Evolutionary conservation across 2,888 invertebrate species (phyloP).

Genomic region (Craniophora ligustri): DNA sequence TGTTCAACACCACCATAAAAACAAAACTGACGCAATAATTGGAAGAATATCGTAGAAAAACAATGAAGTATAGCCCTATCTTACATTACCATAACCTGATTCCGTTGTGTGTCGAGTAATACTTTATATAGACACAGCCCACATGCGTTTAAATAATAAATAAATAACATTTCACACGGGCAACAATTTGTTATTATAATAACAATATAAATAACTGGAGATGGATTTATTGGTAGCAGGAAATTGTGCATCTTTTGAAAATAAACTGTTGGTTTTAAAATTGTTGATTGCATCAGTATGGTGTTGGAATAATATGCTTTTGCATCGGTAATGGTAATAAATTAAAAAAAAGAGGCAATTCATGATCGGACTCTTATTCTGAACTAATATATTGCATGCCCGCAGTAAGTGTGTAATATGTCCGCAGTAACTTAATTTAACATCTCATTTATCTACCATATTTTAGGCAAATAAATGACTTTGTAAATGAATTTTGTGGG

Average conservation of each 20-base stretch:
- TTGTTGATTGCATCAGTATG: slow-evolving; percentile 35
- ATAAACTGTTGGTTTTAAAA: slow-evolving; percentile 15
- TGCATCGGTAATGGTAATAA: not conserved
- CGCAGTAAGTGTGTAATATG: no score
- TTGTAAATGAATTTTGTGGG: no score
- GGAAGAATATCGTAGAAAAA: slow-evolving; percentile 25
- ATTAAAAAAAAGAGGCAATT: no score
- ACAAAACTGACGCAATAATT: slow-evolving; percentile 24
- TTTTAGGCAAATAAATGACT: no score
- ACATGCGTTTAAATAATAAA: slow-evolving; percentile 37
- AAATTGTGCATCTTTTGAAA: slow-evolving; percentile 15
- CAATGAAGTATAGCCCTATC: slow-evolving; percentile 21
- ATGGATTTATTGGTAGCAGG: slow-evolving; percentile 31
- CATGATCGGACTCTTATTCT: no score
- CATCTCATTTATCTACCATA: no score
- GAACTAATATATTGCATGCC: no score
- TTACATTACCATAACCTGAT: slow-evolving; percentile 30
- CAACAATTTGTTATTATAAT: slow-evolving; percentile 29
- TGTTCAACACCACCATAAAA: slow-evolving; percentile 21
- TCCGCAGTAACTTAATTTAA: no score
- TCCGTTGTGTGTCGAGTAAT: slow-evolving; percentile 12
- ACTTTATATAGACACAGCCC: slow-evolving; percentile 11
- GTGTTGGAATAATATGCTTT: slow-evolving; percentile 8
- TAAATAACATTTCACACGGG: slow-evolving; percentile 35
- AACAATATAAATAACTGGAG: slow-evolving; percentile 37